Evolutionary conservation across 2,797 vertebrate species (phyloP).

Genomic region (Synanceia verrucosa): DNA sequence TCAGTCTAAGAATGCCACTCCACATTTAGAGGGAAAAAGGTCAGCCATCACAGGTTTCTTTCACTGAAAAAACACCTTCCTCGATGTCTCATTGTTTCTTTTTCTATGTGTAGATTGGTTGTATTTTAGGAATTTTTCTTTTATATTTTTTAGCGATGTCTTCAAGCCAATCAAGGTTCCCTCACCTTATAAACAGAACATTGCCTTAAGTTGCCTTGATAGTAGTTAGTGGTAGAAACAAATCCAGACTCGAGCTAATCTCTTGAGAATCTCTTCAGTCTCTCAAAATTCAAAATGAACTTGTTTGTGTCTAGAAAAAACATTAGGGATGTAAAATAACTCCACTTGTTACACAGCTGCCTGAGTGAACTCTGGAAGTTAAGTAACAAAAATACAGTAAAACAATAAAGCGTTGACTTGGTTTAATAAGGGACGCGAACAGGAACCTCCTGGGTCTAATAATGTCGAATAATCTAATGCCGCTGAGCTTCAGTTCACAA

Average conservation of each 20-base stretch:
- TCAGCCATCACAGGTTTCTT: slow-evolving; percentile 28
- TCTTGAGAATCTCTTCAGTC: not conserved
- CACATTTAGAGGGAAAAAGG: slow-evolving; percentile 59
- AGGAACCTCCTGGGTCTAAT: no score
- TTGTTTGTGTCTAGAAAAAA: no score
- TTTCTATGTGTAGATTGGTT: not conserved
- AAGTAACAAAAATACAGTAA: not conserved
- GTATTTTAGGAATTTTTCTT: not conserved
- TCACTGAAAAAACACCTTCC: not conserved
- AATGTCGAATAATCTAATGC: no score
- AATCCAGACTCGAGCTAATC: not conserved
- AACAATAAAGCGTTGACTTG: not conserved
- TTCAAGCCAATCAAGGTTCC: not conserved
- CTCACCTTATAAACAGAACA: not conserved
- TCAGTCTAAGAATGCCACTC: slow-evolving; percentile 57
- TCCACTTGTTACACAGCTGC: not conserved
- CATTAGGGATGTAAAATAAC: not conserved
- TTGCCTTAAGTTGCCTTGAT: not conserved
- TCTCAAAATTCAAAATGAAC: no score
- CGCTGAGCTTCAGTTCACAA: not conserved
- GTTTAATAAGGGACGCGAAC: no score
- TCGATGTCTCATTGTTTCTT: not conserved
- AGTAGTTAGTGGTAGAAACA: not conserved
- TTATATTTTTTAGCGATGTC: not conserved
- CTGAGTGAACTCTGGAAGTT: not conserved